These are phyloP conservation scores for Rhinolophus ferrumequinum DNA, from an alignment of 2,113 vertebrate genomes.

Conservation along the genomic window DNA sequence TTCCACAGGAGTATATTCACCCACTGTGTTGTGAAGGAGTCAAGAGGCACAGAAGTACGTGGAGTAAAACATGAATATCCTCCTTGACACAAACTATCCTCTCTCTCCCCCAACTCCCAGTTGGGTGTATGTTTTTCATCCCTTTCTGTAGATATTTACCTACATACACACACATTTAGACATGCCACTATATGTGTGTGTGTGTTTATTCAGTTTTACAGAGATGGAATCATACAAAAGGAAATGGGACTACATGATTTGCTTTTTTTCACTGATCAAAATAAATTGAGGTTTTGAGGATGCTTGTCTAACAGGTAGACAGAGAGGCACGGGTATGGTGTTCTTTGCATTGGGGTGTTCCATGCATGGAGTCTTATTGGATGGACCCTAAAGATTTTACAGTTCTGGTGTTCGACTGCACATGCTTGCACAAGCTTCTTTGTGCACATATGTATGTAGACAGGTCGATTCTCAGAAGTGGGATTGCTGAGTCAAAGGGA, in stretches of 20 bases:
- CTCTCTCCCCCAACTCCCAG: neutral
- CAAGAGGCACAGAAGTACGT: neutral
- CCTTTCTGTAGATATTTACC: neutral
- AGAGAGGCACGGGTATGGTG: neutral
- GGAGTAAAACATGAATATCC: neutral
- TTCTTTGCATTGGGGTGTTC: neutral
- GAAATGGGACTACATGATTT: neutral
- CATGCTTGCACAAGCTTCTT: neutral
- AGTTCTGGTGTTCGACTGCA: neutral
- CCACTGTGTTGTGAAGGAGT: neutral
- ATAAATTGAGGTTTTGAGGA: neutral
- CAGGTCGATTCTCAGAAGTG: neutral
- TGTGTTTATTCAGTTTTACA: neutral
- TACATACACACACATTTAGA: neutral
- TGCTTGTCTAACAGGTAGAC: neutral
- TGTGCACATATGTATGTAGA: neutral
- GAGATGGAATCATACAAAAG: neutral
- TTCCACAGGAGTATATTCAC: neutral
- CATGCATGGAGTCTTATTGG: neutral
- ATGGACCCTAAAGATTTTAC: neutral
- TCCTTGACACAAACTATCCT: neutral
- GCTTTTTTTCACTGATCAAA: conserved; percentile 3
- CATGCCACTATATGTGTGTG: neutral
- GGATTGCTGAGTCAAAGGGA: conserved; percentile 32
- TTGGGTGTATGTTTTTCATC: neutral